These are phyloP conservation scores for Anticlea derivata DNA, from an alignment of 2,888 invertebrate genomes.

Conservation along the genomic window DNA sequence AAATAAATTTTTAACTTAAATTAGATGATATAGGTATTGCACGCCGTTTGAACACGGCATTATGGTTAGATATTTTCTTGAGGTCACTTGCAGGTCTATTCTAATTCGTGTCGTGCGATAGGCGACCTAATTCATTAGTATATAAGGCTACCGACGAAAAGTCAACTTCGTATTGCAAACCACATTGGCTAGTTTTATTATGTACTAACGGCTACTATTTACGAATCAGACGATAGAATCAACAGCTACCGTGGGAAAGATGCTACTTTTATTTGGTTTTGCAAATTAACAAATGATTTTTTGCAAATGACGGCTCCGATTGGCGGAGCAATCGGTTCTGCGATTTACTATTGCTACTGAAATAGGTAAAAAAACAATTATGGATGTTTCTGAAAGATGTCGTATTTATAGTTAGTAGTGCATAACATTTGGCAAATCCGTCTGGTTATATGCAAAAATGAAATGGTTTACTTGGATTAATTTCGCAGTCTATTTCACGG, in stretches of 20 bases:
- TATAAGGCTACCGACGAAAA: too few species aligned
- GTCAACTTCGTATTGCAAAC: too few species aligned
- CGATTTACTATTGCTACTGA: slow-evolving; percentile 56
- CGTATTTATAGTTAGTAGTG: slow-evolving; percentile 63
- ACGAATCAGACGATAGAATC: slow-evolving; percentile 14
- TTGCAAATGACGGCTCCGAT: slow-evolving; percentile 59
- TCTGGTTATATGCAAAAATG: slow-evolving; percentile 52
- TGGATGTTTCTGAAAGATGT: slow-evolving; percentile 48
- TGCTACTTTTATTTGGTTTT: slow-evolving; percentile 53
- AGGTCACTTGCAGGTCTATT: too few species aligned
- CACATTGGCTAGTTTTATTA: too few species aligned
- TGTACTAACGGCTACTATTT: too few species aligned
- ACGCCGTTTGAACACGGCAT: too few species aligned
- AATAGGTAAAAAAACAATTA: slow-evolving; percentile 56
- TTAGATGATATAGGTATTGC: too few species aligned
- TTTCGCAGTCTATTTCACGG: slow-evolving; percentile 2
- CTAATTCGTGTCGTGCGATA: too few species aligned
- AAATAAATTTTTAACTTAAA: too few species aligned
- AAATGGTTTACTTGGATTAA: slow-evolving; percentile 29
- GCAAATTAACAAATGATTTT: slow-evolving; percentile 53
- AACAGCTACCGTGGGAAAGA: slow-evolving; percentile 61
- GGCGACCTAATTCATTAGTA: too few species aligned
- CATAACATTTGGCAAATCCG: slow-evolving; percentile 59
- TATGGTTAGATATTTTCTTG: too few species aligned
- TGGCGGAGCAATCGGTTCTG: slow-evolving; percentile 64